phyloP scores from a whole-genome alignment of 2,797 vertebrate genomes.

The Aeoliscus strigatus region DNA sequence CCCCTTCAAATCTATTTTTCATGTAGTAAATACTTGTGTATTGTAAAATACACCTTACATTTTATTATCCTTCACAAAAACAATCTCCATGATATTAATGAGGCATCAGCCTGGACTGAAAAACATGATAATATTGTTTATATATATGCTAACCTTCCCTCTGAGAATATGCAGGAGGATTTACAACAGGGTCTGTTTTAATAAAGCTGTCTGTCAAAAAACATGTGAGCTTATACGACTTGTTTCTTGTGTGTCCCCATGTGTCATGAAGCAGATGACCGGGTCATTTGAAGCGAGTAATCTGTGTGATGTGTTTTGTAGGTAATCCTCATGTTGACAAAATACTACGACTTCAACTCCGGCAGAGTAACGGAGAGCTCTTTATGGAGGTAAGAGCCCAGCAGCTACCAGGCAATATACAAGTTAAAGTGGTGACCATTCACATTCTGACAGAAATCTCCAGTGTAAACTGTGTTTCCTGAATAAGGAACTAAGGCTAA shows the following conservation, averaged over 20 bases:
- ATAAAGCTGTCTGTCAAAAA: slow-evolving; percentile 43
- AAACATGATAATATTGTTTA: slow-evolving; percentile 10
- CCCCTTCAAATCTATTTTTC: slow-evolving; percentile 22
- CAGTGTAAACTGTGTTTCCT: too few species aligned
- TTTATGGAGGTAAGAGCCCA: slow-evolving; percentile 86
- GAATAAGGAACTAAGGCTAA: slow-evolving; percentile 1
- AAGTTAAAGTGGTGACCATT: too few species aligned
- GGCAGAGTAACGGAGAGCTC: slow-evolving; percentile 94
- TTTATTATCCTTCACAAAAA: slow-evolving; percentile 49
- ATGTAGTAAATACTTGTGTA: slow-evolving; percentile 26
- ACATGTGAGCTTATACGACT: too few species aligned
- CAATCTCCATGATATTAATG: slow-evolving; percentile 48
- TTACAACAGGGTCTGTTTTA: slow-evolving; percentile 24
- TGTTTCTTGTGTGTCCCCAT: too few species aligned
- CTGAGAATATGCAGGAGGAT: slow-evolving; percentile 14
- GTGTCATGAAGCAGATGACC: too few species aligned
- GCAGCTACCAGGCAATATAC: too few species aligned
- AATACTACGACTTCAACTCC: slow-evolving; percentile 92
- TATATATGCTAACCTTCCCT: slow-evolving; percentile 27
- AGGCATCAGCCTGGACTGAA: slow-evolving; percentile 25
- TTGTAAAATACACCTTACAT: slow-evolving; percentile 26
- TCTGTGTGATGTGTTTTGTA: slow-evolving; percentile 62
- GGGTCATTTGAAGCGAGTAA: slow-evolving; percentile 16
- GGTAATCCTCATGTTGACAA: slow-evolving; percentile 97
- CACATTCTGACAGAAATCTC: too few species aligned